Percentiles rank a stretch among this genome's conserved stretches.
phyloP scores from a whole-genome alignment of 1,140 invertebrate genomes.

The Drosophila melanogaster region Release_6_plus_ISO1_MT NT_033777.3:23278501-23279000 shows the following conservation, averaged over 20 bases:
- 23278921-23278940: constrained; percentile 58
- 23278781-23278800: not conserved
- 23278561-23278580: constrained; percentile 26
- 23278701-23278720: constrained; percentile 23
- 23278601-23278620: constrained; percentile 77
- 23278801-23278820: not conserved
- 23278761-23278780: constrained; percentile 82
- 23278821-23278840: constrained; percentile 25
- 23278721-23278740: constrained; percentile 64
- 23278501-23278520: constrained; percentile 2
- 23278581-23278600: constrained; percentile 72
- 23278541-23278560: constrained; percentile 2
- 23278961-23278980: constrained; percentile 27
- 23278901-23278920: constrained; percentile 27
- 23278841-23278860: constrained; percentile 80
- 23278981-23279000: constrained; percentile 23
- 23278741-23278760: constrained; percentile 84
- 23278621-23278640: constrained; percentile 77
- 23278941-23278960: constrained; percentile 16
- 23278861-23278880: constrained; percentile 81
- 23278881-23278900: constrained; percentile 28
- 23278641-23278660: constrained; percentile 78
- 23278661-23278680: constrained; percentile 75
- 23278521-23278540: not conserved
- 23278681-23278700: constrained; percentile 12